Conservation (phyloP, 2,797 vertebrate genomes). For the Urophycis tenuis region DNA sequence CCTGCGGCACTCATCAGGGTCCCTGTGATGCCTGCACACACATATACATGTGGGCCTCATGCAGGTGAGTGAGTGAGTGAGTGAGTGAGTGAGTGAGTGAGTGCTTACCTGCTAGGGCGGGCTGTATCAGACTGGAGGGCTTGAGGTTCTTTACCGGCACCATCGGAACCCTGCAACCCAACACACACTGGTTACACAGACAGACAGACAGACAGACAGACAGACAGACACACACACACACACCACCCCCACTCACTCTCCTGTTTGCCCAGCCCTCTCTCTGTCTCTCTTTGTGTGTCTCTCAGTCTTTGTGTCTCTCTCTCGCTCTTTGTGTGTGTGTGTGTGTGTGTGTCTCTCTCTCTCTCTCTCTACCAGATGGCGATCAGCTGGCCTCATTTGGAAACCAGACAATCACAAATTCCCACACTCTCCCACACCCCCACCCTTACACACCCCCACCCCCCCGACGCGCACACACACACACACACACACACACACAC, state of each 20-base stretch:
- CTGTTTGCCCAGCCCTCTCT: not conserved
- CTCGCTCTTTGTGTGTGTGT: not conserved
- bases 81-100: not conserved
- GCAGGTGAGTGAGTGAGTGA: not conserved
- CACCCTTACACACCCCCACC: not conserved
- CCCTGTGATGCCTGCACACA: constrained; percentile 83
- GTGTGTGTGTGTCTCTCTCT: not conserved
- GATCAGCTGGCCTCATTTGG: constrained; percentile 50
- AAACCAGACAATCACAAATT: constrained; percentile 40
- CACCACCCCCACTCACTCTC: no score
- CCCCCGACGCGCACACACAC: constrained; percentile 2
- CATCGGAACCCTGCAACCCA: constrained; percentile 78
- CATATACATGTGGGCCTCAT: no score
- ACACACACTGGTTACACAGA: not conserved
- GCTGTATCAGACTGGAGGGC: constrained; percentile 85
- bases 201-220: not conserved
- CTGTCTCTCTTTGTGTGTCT: no score
- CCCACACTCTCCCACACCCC: not conserved
- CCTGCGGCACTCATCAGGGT: constrained; percentile 94
- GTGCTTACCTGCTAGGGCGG: constrained; percentile 85
- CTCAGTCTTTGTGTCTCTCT: not conserved
- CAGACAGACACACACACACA: no score
- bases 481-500: constrained; percentile 7
- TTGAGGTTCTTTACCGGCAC: constrained; percentile 95
- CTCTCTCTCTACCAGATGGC: constrained; percentile 47